A percentile compares a stretch with the other conserved stretches of the same genome.
phyloP scores from a whole-genome alignment of 2,888 invertebrate species.

The Caenorhabditis sp. region DNA sequence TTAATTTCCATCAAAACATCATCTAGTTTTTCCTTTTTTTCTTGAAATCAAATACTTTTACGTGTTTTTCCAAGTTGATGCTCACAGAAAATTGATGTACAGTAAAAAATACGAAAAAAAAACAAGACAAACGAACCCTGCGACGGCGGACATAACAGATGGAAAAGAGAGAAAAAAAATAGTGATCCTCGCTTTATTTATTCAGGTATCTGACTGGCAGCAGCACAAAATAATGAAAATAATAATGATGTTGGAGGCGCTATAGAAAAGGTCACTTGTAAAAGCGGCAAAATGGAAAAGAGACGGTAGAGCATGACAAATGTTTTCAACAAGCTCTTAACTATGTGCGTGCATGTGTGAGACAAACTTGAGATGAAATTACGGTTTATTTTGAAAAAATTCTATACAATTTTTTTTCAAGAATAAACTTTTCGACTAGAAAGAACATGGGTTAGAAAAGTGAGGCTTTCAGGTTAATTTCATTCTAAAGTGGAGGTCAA shows the following conservation, averaged over 20 bases:
- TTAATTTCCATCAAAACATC: background rate
- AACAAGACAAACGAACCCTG: background rate
- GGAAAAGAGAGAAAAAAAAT: background rate
- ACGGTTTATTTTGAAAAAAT: too few relatives aligned
- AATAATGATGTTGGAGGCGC: background rate
- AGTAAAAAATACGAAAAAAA: background rate
- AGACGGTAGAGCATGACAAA: background rate
- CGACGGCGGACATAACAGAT: too few relatives aligned
- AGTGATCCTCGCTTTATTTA: background rate
- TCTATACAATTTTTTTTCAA: too few relatives aligned
- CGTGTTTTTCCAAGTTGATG: background rate
- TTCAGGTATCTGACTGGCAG: background rate
- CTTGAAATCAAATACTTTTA: background rate
- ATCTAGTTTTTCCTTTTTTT: background rate
- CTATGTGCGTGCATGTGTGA: background rate
- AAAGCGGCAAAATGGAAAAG: background rate
- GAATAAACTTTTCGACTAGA: too few relatives aligned
- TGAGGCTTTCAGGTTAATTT: too few relatives aligned
- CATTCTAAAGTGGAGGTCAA: too few relatives aligned
- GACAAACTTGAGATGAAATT: background rate
- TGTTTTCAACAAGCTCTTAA: background rate
- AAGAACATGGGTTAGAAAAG: too few relatives aligned
- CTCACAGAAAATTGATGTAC: background rate
- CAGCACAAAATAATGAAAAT: background rate
- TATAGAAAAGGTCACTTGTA: background rate